Evolutionary conservation across 1,140 invertebrate species (phyloP), one percentile per base, ranked within the genome.

Genomic region (Formica exsecta): DNA sequence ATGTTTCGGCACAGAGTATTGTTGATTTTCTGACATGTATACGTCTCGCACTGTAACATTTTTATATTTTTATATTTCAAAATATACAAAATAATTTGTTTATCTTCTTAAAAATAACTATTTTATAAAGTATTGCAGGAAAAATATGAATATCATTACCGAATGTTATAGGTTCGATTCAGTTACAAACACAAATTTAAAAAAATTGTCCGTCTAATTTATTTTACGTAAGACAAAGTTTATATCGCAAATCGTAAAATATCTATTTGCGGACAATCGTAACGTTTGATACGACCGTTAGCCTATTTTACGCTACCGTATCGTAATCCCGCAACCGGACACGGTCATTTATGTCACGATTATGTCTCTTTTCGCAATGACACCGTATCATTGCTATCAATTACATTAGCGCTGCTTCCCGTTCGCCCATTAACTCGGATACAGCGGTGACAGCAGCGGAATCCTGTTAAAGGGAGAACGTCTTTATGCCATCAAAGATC

Each of bases 381-480:
- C 79, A 48, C 54, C 38, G 54, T 73, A 62, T 83, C 79, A 62
- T 83, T 36, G 68, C 13, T 19, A 38, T 83, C 68, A 83, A 74
- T 83, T 61, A 83, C 54, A 74, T 61, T 54, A 36, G 38, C 54
- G n/a, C 36, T 38, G n/a, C 62, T 74, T 74, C 19, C 68, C 32
- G 68, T 74, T 74, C 13, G 79, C 36, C 38, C 68, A 38, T 83
- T 74, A 83, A 38, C 41, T 57, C 38, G 38, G 41, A 74, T 57
- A 54, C 32, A 7, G 38, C 68, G 54, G 79, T 57, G 68, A 74
- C 68, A 62, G 32, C 16, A 22, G 25, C 3, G 61, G 65, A 65
- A 89, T 83, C 57, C 68, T 87, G 87, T 90, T 90, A 83, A 86
- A 86, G 83, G 64, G 85, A 48, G 73, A 81, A 87, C 86, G 64